Conservation (phyloP, 23 tunicate genomes). For the Halocynthia aurantium region DNA sequence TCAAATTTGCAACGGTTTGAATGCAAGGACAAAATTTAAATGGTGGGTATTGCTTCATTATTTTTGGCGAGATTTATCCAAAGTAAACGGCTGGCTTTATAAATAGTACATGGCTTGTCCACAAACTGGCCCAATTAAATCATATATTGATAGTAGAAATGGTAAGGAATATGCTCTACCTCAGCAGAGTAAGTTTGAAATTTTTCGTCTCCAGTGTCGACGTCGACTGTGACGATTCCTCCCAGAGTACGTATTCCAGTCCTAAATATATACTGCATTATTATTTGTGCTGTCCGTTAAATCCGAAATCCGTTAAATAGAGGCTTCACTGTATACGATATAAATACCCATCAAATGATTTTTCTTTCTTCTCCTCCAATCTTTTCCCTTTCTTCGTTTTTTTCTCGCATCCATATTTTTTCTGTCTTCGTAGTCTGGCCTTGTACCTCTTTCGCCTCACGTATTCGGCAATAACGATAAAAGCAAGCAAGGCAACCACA, state of each 20-base stretch:
- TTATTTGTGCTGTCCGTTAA: no score
- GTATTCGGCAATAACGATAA: constrained; percentile 21
- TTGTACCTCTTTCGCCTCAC: background rate
- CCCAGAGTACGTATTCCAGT: constrained; percentile 25
- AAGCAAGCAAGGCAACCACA: constrained; percentile 33
- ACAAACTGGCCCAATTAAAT: no score
- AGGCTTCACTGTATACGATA: no score
- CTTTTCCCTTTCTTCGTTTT: background rate
- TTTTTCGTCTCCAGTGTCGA: constrained; percentile 56
- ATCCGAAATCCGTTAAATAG: no score
- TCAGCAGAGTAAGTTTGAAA: background rate
- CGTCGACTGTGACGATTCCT: constrained; percentile 58
- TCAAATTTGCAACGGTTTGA: no score
- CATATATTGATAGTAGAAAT: no score
- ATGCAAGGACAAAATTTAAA: no score
- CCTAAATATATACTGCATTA: background rate
- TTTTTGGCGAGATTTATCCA: no score
- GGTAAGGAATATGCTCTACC: background rate
- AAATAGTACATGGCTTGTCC: no score
- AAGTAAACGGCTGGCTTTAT: no score
- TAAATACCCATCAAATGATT: no score
- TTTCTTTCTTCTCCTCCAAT: background rate
- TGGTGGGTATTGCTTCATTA: no score
- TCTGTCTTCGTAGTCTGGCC: background rate
- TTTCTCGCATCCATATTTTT: background rate